Evolutionary conservation across 2,888 invertebrate species (phyloP).

Genomic region (Cephus runcator): DNA sequence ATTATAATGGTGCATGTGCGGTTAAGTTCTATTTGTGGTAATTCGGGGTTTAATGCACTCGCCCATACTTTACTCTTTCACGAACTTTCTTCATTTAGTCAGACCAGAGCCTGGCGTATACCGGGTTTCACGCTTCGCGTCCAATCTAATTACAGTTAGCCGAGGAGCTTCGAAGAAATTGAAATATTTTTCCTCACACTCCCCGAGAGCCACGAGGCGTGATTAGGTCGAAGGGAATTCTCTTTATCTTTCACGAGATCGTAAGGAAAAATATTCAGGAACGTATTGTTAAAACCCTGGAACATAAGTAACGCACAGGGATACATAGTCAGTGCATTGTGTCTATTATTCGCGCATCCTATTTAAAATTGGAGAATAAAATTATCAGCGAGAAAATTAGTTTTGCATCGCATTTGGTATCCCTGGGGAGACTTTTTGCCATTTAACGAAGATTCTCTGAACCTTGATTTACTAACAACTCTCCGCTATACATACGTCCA

Average conservation of each 20-base stretch:
- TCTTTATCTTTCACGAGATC: not conserved
- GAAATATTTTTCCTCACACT: slow-evolving; percentile 54
- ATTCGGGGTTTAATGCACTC: slow-evolving; percentile 65
- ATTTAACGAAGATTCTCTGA: slow-evolving; percentile 6
- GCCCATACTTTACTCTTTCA: slow-evolving; percentile 3
- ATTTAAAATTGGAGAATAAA: not conserved
- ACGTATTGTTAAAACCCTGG: not conserved
- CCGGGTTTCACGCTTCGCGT: slow-evolving; percentile 8
- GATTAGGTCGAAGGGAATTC: not conserved
- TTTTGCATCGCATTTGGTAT: not conserved
- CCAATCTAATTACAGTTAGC: not conserved
- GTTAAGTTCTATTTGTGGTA: slow-evolving; percentile 65
- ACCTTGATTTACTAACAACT: slow-evolving; percentile 37
- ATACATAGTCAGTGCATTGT: not conserved
- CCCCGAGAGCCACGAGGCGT: not conserved
- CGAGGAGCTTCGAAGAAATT: slow-evolving; percentile 45
- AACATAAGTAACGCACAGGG: not conserved
- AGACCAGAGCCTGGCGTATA: slow-evolving; percentile 20
- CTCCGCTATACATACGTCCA: slow-evolving; percentile 26
- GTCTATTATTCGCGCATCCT: not conserved
- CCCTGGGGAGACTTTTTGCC: not conserved
- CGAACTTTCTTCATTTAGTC: slow-evolving; percentile 50
- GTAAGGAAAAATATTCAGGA: not conserved
- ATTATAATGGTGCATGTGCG: slow-evolving; percentile 63
- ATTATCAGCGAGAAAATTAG: not conserved